phyloP scores from a whole-genome alignment of 2,797 vertebrate genomes.

The Epinephelus malabaricus region DNA sequence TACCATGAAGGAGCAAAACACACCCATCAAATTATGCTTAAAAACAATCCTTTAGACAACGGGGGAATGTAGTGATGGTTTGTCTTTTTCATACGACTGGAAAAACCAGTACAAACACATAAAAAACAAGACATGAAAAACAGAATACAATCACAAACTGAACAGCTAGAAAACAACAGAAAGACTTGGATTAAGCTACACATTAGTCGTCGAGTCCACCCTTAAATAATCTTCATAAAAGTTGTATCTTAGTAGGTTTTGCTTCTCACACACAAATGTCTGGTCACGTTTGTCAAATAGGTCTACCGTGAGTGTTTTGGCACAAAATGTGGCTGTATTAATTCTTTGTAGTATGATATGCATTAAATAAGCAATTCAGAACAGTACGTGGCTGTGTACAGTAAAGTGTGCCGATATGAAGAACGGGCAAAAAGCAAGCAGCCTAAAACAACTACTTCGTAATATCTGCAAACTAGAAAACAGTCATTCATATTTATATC shows the following conservation, averaged over 20 bases:
- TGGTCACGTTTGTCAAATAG: constrained; percentile 15
- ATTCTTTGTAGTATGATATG: constrained; percentile 36
- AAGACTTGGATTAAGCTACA: constrained; percentile 67
- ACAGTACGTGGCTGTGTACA: constrained; percentile 23
- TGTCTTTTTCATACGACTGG: constrained; percentile 33
- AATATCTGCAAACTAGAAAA: constrained; percentile 36
- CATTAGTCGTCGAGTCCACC: constrained; percentile 28
- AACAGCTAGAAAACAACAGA: constrained; percentile 33
- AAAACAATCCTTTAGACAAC: constrained; percentile 57
- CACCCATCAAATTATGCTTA: constrained; percentile 46
- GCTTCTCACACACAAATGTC: constrained; percentile 9
- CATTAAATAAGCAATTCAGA: constrained; percentile 33
- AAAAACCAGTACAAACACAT: constrained; percentile 50
- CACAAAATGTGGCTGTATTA: constrained; percentile 51
- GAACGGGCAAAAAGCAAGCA: constrained; percentile 22
- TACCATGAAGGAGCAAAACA: constrained; percentile 45
- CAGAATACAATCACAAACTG: constrained; percentile 14
- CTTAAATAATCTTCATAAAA: constrained; percentile 38
- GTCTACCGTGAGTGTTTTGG: constrained; percentile 61
- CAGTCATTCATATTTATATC: constrained; percentile 3
- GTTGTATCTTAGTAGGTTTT: constrained; percentile 19
- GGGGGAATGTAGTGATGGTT: constrained; percentile 82
- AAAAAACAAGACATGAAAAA: not conserved
- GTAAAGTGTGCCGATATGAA: constrained; percentile 42
- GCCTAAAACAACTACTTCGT: constrained; percentile 18